Conservation (phyloP, 2,113 vertebrate genomes). For the Xiphophorus couchianus region DNA sequence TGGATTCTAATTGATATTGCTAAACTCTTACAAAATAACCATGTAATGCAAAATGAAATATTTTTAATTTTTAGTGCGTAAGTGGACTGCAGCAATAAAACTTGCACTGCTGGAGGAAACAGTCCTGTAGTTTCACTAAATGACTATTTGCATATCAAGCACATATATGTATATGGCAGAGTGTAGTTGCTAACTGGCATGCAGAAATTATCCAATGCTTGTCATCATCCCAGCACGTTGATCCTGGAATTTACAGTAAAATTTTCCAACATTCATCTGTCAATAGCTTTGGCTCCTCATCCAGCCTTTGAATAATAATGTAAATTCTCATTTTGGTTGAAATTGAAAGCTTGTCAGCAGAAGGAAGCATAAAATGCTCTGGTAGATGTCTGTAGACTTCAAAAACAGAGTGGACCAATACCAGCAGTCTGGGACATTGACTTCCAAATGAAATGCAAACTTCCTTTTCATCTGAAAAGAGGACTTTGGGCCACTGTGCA, state of each 20-base stretch:
- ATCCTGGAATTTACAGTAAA: neutral
- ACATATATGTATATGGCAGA: neutral
- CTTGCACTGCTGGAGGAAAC: neutral
- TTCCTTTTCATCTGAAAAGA: too few relatives aligned
- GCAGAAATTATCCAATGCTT: neutral
- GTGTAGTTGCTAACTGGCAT: neutral
- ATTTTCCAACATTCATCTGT: neutral
- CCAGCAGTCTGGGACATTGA: too few relatives aligned
- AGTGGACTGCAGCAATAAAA: neutral
- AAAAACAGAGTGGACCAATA: too few relatives aligned
- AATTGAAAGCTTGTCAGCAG: neutral
- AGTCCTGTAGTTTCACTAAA: neutral
- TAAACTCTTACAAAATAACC: neutral
- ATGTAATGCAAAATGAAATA: neutral
- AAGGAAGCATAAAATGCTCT: too few relatives aligned
- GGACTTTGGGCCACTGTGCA: too few relatives aligned
- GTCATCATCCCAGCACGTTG: neutral
- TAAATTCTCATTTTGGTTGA: neutral
- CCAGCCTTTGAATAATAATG: neutral
- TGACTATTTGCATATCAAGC: neutral
- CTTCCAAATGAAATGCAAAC: too few relatives aligned
- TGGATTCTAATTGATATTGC: slow-evolving; percentile 21
- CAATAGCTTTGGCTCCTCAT: neutral
- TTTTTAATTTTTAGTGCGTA: neutral
- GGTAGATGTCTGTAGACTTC: too few relatives aligned